These are phyloP conservation scores for Leptatherina wallacei DNA, from an alignment of 2,797 vertebrate genomes.

Conservation along the genomic window DNA sequence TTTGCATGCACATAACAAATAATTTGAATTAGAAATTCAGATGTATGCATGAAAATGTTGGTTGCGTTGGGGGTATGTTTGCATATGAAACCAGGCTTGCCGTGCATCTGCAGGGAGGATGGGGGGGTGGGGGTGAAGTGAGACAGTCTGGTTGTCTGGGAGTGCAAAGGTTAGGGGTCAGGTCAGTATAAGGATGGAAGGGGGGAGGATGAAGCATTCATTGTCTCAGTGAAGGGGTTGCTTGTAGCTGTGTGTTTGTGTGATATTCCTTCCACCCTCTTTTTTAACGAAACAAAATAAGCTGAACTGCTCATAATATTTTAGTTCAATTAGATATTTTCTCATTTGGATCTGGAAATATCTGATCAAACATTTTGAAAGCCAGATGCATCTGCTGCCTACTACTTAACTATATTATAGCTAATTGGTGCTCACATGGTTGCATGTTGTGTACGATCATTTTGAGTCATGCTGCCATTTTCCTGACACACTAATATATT, in stretches of 20 bases:
- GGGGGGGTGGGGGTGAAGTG: not conserved
- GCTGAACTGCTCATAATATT: not conserved
- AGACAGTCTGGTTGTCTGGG: constrained; percentile 46
- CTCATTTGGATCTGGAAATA: not conserved
- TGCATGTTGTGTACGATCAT: not conserved
- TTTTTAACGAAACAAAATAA: not conserved
- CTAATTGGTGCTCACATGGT: not conserved
- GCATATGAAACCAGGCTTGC: constrained; percentile 54
- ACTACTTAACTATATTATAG: not conserved
- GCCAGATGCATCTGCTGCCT: not conserved
- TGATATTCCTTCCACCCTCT: not conserved
- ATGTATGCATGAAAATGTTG: constrained; percentile 58
- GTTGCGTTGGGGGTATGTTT: constrained; percentile 25
- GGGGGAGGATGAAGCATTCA: constrained; percentile 31
- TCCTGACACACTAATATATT: not conserved
- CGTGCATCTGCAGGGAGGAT: constrained; percentile 52
- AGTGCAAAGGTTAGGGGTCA: constrained; percentile 59
- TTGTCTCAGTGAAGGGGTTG: constrained; percentile 28
- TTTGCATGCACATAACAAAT: not conserved
- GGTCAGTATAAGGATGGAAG: constrained; percentile 36
- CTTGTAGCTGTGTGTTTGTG: not conserved
- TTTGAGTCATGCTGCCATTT: not conserved
- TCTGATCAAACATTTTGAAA: not conserved
- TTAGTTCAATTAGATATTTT: not conserved
- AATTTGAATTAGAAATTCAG: constrained; percentile 40